phyloP scores from a whole-genome alignment of 1,140 invertebrate genomes.

The Danaus plexippus region DNA sequence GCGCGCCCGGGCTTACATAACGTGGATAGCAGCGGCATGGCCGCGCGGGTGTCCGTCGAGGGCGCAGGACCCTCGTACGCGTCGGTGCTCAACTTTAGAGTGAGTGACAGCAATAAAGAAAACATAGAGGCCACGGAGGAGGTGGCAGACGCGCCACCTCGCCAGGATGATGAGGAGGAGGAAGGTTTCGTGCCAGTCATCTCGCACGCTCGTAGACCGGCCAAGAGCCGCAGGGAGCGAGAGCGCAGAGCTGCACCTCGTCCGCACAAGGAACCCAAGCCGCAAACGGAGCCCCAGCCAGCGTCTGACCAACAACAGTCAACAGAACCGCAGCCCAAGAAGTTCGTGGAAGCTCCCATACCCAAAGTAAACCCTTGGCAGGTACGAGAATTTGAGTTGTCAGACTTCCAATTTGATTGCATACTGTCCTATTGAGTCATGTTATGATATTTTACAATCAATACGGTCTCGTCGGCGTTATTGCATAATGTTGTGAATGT shows the following conservation, averaged over 20 bases:
- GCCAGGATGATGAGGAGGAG: slow-evolving; percentile 55
- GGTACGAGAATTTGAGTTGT: slow-evolving; percentile 39
- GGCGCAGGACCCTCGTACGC: slow-evolving; percentile 69
- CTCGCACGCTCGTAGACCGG: slow-evolving; percentile 52
- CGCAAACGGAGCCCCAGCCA: slow-evolving; percentile 37
- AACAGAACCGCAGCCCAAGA: slow-evolving; percentile 60
- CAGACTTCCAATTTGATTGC: slow-evolving; percentile 7
- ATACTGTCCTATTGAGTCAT: background rate
- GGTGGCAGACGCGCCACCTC: slow-evolving; percentile 40
- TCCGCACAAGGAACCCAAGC: slow-evolving; percentile 42
- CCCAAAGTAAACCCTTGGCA: slow-evolving; percentile 76
- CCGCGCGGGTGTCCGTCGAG: slow-evolving; percentile 69
- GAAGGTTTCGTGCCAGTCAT: slow-evolving; percentile 70
- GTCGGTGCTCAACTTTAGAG: slow-evolving; percentile 67
- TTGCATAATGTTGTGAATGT: slow-evolving; percentile 4
- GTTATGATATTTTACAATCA: slow-evolving; percentile 4
- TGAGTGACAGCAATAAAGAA: slow-evolving; percentile 63
- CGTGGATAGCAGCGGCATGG: slow-evolving; percentile 59
- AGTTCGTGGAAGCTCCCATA: slow-evolving; percentile 75
- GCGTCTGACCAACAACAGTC: slow-evolving; percentile 40
- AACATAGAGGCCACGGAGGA: slow-evolving; percentile 61
- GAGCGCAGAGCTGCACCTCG: slow-evolving; percentile 52
- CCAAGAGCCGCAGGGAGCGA: slow-evolving; percentile 47
- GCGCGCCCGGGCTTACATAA: slow-evolving; percentile 68
- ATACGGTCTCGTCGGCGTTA: slow-evolving; percentile 1